Conservation (phyloP, 2,797 vertebrate species). For the Paguma larvata region DNA sequence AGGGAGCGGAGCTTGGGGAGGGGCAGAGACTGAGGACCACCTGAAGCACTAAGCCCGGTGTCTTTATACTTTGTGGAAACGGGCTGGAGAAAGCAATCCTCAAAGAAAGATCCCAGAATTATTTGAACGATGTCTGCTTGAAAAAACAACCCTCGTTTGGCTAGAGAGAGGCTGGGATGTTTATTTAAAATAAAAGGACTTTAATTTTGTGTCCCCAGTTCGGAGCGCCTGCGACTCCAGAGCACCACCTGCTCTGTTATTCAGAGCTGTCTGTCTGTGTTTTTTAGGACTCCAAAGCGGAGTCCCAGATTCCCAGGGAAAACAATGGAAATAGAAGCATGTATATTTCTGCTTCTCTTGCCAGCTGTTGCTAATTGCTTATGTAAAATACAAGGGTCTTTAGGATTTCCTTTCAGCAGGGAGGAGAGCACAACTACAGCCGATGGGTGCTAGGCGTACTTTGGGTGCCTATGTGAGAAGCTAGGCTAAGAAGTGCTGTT, state of each 20-base stretch:
- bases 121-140: background rate
- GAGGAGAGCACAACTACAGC: background rate
- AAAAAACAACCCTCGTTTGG: background rate
- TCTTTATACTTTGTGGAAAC: fast-evolving
- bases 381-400: background rate
- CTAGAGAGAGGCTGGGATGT: background rate
- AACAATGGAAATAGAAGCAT: conserved; percentile 44
- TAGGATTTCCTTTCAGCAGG: conserved; percentile 9
- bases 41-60: background rate
- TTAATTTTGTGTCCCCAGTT: background rate
- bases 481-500: too few relatives aligned
- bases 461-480: background rate
- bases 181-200: conserved; percentile 29
- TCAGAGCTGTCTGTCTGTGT: background rate
- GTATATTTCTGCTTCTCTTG: background rate
- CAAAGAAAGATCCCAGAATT: background rate
- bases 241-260: background rate
- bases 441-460: background rate
- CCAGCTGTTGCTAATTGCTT: background rate
- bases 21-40: background rate
- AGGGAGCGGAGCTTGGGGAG: too few relatives aligned
- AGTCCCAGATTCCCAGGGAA: background rate
- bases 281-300: background rate
- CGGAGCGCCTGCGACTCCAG: background rate
- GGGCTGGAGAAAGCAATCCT: background rate